Base-by-base conservation (phyloP, 2,888 invertebrate species). In the Agrilus biguttatus region DNA sequence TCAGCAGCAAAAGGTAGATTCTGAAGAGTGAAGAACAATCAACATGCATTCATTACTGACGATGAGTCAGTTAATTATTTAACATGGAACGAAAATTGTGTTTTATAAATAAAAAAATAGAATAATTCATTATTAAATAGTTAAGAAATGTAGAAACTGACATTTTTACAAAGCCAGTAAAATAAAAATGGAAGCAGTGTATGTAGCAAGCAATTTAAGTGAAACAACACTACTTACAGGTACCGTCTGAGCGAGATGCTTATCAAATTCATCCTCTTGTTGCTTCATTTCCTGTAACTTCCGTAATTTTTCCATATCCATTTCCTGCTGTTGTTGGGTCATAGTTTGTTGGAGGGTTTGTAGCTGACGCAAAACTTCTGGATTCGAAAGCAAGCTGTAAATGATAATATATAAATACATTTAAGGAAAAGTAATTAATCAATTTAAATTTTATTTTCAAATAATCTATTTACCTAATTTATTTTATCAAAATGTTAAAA, bases 281-380 rank as follows among this genome's bases (percentile, higher is more conserved):
- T 80, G 74, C 48, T 79, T 77, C 73, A 82, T 75, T 59, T 80
- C 79, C 48, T 78, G 78, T 39, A 80, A 56, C 56, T 78, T 78
- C 13, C 75, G 68, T 62, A 79, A 71, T 56, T 80, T 78, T 49
- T 81, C 80, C 55, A 81, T 76, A 55, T 81, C 80, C 50, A 80
- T 78, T 37, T 70, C 71, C 37, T 76, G 72, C 37, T 75, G 71
- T 54, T 78, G 62, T 19, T 62, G 62, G 8, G 54, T 54, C 56
- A 66, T 59, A 17, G 70, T 65, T 44, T 67, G 65, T 50, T 71
- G 67, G 34, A 65, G 53, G 14, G 82, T 89, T 60, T 93, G 92
- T 39, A 95, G 70, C 56, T 93, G 92, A 43, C 91, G 74, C 62
- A 95, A 71, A 36, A 95, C 83, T 67, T 91, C 87, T 0, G 89